phyloP scores from a whole-genome alignment of 2,888 invertebrate genomes.

The Epicampocera succincta region DNA sequence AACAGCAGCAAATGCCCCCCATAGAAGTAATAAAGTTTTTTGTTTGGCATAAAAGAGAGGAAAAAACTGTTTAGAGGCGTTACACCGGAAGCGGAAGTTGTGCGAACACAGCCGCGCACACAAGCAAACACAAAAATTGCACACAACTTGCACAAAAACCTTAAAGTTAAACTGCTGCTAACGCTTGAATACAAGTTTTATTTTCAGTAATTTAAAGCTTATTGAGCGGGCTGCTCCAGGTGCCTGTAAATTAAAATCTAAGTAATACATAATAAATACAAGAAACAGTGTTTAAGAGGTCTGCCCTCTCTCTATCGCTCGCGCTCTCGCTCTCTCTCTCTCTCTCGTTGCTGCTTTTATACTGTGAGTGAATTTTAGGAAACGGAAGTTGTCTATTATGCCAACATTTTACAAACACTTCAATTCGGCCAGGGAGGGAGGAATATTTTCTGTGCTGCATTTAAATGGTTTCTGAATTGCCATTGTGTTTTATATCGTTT shows the following conservation, averaged over 20 bases:
- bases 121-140: neutral
- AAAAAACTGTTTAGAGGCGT: conserved; percentile 50
- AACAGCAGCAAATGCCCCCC: neutral
- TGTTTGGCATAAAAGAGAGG: too few species aligned
- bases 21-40: conserved; percentile 49
- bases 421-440: neutral
- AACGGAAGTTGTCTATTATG: conserved; percentile 64
- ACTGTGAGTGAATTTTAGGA: conserved; percentile 4
- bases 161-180: neutral
- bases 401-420: conserved; percentile 27
- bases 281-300: neutral
- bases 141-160: conserved; percentile 10
- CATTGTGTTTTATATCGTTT: neutral
- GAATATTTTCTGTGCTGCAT: conserved; percentile 1
- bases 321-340: neutral
- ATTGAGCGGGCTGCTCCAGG: conserved; percentile 42
- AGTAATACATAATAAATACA: too few species aligned
- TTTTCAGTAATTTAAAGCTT: conserved; percentile 1
- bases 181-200: conserved; percentile 3
- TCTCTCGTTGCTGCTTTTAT: neutral
- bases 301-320: neutral
- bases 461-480: conserved; percentile 41
- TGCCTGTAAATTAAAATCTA: conserved; percentile 24
- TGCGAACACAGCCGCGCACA: conserved; percentile 2
- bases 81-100: conserved; percentile 60